Conservation (phyloP, 2,797 vertebrate species). For the Scleropages formosus region DNA sequence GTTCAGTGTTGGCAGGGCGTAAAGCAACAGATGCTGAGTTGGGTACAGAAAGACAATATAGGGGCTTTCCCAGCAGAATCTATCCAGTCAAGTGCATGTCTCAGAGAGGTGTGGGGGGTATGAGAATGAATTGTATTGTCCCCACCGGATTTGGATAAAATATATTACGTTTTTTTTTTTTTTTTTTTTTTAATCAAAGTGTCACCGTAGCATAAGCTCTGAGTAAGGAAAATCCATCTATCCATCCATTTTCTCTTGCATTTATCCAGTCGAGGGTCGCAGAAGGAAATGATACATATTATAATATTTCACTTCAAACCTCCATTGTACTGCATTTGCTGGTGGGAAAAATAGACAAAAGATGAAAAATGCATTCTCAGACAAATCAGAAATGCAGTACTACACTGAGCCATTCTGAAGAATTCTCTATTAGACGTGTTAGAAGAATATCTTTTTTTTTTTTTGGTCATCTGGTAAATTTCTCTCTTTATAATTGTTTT, state of each 20-base stretch:
- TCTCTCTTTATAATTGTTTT: too few relatives aligned
- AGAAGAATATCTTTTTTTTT: too few relatives aligned
- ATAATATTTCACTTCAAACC: conserved; percentile 8
- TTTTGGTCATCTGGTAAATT: too few relatives aligned
- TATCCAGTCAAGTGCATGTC: neutral
- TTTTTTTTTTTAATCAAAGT: conserved; percentile 22
- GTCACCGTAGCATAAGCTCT: conserved; percentile 4
- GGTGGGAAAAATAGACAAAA: too few relatives aligned
- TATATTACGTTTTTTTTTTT: conserved; percentile 8
- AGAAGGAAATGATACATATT: neutral
- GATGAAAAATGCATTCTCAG: neutral
- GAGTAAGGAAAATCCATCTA: conserved; percentile 13
- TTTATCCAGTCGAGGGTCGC: conserved; percentile 6
- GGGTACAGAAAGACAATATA: neutral
- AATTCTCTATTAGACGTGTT: too few relatives aligned
- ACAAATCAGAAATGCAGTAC: neutral
- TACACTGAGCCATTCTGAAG: too few relatives aligned
- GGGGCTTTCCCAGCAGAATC: neutral
- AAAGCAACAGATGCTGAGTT: neutral
- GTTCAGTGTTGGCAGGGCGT: neutral
- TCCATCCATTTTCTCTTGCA: conserved; percentile 15
- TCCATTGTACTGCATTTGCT: neutral
- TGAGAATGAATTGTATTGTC: neutral
- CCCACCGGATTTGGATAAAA: neutral
- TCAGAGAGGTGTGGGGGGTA: neutral